Percentiles rank a stretch among this genome's conserved stretches.
These are phyloP conservation scores for Plectus sambesii DNA, from an alignment of 1,140 invertebrate genomes.

Conservation along the genomic window DNA sequence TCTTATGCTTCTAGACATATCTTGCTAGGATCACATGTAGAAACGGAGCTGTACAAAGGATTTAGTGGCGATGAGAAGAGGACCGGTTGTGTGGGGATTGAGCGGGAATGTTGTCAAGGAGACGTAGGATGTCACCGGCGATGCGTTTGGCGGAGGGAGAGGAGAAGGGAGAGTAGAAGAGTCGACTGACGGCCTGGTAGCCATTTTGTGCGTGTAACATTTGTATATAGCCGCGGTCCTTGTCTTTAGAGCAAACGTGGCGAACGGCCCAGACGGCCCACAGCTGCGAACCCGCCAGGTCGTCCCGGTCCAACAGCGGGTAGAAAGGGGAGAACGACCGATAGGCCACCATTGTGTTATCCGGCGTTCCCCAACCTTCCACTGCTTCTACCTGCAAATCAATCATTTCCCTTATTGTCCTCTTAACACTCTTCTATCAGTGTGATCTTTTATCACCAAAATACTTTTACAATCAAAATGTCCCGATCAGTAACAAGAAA, in stretches of 20 bases:
- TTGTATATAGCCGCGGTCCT: neutral
- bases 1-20: too few relatives aligned
- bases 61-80: too few relatives aligned
- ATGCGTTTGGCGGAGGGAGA: too few relatives aligned
- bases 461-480: too few relatives aligned
- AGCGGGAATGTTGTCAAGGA: too few relatives aligned
- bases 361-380: constrained; percentile 59
- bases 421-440: constrained; percentile 12
- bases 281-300: constrained; percentile 59
- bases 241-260: constrained; percentile 67
- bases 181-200: too few relatives aligned
- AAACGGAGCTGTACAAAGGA: too few relatives aligned
- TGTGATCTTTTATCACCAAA: constrained; percentile 8
- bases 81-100: too few relatives aligned
- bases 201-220: constrained; percentile 1
- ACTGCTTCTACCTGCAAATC: constrained; percentile 54
- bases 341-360: constrained; percentile 71
- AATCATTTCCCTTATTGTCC: constrained; percentile 6
- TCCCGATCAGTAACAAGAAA: too few relatives aligned
- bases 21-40: too few relatives aligned
- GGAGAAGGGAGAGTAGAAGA: too few relatives aligned
- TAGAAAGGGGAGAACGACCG: constrained; percentile 66
- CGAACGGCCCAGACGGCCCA: constrained; percentile 74
- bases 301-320: constrained; percentile 55
- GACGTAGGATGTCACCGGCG: too few relatives aligned